Evolutionary conservation across 1,140 invertebrate genomes (phyloP), one percentile per base, ranked within the genome.

Genomic region (Lepeophtheirus salmonis): DNA sequence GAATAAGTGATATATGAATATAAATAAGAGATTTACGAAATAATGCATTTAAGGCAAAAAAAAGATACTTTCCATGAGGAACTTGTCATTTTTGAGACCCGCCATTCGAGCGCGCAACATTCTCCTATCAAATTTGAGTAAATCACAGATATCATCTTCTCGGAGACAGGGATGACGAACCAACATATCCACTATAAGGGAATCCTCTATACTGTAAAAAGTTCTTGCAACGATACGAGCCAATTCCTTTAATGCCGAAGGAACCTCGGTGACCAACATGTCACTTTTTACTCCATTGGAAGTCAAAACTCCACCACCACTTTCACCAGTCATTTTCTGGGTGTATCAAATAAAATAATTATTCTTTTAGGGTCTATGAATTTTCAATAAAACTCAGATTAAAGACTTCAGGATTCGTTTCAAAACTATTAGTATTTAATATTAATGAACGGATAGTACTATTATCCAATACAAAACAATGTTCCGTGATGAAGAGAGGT

Each of bases 141-240:
- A 73, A 70, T 94, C 89, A 67, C 85, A 85, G 55, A 96, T 83
- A 70, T 96, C 91, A 69, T 96, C 91, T 74, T 97, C 92, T 74
- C 94, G 95, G 84, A 96, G 90, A 72, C 83, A 94, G 20, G 87
- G 86, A 78, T 94, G 89, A 68, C 89, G 75, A 22, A 95, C 88
- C 14, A 95, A 73, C 83, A 95, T 89, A 72, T 95, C 90, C 54
- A 95, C 83, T 54, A 95, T 89, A 1, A 97, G 77, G 1, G 86
- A 80, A 77, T 95, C 89, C 74, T 96, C 90, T 64, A 88, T 83
- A 1, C 80, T 80, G 70, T 95, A 95, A 73, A 97, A 97, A 21
- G 88, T 90, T 66, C 89, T 71, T 0, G 89, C 84, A 22, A 96
- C 86, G 14, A 92, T 75, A 61, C 90, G 76, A 30, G 89, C 86